Percentiles rank a stretch among this genome's conserved stretches.
These are phyloP conservation scores for Octodon degus DNA, from an alignment of 2,113 vertebrate species.

Conservation along the genomic window DNA sequence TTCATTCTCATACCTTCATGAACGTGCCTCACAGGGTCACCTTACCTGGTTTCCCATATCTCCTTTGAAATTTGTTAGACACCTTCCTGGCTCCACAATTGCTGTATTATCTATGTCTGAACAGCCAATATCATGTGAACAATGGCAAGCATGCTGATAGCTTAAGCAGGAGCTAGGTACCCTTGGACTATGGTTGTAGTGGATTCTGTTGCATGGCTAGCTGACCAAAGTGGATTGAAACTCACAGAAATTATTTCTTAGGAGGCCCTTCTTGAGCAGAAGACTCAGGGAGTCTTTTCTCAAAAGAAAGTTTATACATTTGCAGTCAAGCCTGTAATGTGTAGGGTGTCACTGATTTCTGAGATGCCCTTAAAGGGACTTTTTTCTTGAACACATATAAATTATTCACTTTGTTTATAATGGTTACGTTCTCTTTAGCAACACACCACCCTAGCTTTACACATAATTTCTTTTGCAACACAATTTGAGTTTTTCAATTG, in stretches of 20 bases:
- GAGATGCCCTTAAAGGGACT: neutral
- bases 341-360: neutral
- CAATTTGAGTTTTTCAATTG: neutral
- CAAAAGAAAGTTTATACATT: neutral
- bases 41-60: neutral
- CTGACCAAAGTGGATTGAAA: neutral
- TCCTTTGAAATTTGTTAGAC: neutral
- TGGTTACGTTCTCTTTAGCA: neutral
- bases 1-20: neutral
- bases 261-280: neutral
- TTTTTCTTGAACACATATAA: neutral
- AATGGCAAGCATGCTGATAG: neutral
- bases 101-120: neutral
- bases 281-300: neutral
- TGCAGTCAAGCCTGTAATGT: neutral
- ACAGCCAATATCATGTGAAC: neutral
- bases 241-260: neutral
- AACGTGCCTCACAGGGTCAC: neutral
- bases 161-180: neutral
- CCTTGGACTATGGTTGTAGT: neutral
- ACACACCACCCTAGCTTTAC: neutral
- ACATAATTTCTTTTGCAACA: neutral
- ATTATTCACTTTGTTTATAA: neutral
- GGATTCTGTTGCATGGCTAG: neutral
- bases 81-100: neutral